These are phyloP conservation scores for Arnoldichthys spilopterus DNA, from an alignment of 2,797 vertebrate species.

Conservation along the genomic window DNA sequence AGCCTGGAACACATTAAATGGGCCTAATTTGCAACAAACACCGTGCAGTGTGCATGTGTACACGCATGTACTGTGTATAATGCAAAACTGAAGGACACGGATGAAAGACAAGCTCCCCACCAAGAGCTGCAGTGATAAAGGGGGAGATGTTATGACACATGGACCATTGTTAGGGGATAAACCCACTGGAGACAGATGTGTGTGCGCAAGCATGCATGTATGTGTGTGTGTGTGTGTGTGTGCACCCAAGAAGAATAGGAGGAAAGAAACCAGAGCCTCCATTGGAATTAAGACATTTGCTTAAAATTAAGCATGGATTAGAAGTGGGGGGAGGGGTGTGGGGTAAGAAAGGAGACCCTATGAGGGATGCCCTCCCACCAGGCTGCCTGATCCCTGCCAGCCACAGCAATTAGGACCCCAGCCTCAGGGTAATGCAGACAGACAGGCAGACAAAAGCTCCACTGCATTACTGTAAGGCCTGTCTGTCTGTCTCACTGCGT, in stretches of 20 bases:
- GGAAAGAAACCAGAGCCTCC: slow-evolving; percentile 46
- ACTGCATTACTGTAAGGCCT: slow-evolving; percentile 57
- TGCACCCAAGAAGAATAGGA: neutral
- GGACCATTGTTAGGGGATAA: slow-evolving; percentile 49
- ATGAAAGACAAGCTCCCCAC: slow-evolving; percentile 58
- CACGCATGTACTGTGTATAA: slow-evolving; percentile 22
- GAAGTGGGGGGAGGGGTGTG: neutral
- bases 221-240: neutral
- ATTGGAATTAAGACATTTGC: slow-evolving; percentile 69
- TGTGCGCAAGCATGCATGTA: slow-evolving; percentile 18
- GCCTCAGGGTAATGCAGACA: slow-evolving; percentile 74
- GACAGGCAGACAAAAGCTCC: slow-evolving; percentile 78
- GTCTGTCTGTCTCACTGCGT: slow-evolving; percentile 56
- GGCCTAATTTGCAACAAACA: slow-evolving; percentile 4
- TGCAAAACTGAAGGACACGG: slow-evolving; percentile 46
- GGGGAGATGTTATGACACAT: slow-evolving; percentile 46
- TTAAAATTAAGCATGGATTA: slow-evolving; percentile 60
- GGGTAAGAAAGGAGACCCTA: slow-evolving; percentile 48
- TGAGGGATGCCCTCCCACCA: slow-evolving; percentile 58
- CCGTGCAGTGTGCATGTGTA: neutral
- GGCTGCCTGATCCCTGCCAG: slow-evolving; percentile 60
- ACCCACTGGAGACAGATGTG: slow-evolving; percentile 41
- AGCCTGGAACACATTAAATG: neutral
- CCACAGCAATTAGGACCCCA: slow-evolving; percentile 77
- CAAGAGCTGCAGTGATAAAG: slow-evolving; percentile 34